phyloP scores from a whole-genome alignment of 2,888 invertebrate species.

The Acleris emargana region DNA sequence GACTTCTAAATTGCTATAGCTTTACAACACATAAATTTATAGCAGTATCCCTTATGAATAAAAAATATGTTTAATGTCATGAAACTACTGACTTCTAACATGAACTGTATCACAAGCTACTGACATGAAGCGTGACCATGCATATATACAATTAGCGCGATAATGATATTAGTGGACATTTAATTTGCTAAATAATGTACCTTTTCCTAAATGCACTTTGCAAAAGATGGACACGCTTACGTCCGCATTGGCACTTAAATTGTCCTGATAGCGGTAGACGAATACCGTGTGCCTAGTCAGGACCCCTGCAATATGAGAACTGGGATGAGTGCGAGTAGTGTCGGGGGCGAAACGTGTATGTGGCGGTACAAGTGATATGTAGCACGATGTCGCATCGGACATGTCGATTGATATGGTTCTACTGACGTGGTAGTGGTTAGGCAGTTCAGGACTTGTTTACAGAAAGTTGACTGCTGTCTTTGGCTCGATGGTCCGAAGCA shows the following conservation, averaged over 20 bases:
- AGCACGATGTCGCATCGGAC: too few relatives aligned
- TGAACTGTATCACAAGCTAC: conserved; percentile 11
- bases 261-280: conserved; percentile 80
- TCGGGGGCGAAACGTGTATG: conserved; percentile 7
- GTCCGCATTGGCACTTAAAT: conserved; percentile 73
- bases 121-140: conserved; percentile 36
- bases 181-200: conserved; percentile 56
- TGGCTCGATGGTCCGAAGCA: too few relatives aligned
- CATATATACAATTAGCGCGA: conserved; percentile 34
- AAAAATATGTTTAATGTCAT: conserved; percentile 3
- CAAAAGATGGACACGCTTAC: conserved; percentile 81
- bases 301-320: conserved; percentile 77
- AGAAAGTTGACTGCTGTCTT: too few relatives aligned
- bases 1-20: too few relatives aligned
- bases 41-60: too few relatives aligned
- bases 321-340: conserved; percentile 42
- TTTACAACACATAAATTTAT: too few relatives aligned
- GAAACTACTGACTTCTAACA: conserved; percentile 21
- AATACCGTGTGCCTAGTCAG: conserved; percentile 80
- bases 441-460: too few relatives aligned
- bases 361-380: too few relatives aligned
- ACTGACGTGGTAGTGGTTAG: too few relatives aligned
- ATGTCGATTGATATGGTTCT: too few relatives aligned
- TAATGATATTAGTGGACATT: conserved; percentile 33
- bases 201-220: conserved; percentile 84